These are phyloP conservation scores for Agrochola litura DNA, from an alignment of 2,888 invertebrate genomes.

Conservation along the genomic window DNA sequence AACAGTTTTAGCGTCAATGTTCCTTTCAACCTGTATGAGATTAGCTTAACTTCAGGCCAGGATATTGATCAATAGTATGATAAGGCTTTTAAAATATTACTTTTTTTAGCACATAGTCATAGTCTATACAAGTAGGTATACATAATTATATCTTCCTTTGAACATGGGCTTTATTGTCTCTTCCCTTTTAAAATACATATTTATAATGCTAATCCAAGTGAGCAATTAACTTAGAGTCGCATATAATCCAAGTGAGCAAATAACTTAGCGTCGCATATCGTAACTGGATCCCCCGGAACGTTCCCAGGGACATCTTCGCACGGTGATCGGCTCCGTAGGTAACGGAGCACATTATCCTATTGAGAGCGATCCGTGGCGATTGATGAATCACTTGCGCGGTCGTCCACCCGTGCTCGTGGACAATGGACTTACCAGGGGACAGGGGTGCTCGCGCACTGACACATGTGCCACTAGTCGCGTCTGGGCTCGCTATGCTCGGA, in stretches of 20 bases:
- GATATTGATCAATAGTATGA: not conserved
- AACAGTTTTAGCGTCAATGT: too few species aligned
- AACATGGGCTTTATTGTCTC: not conserved
- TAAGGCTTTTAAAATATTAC: not conserved
- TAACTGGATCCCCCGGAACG: slow-evolving; percentile 19
- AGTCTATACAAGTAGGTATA: not conserved
- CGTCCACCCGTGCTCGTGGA: slow-evolving; percentile 59
- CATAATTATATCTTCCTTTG: not conserved
- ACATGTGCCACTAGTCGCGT: not conserved
- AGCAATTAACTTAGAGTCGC: slow-evolving; percentile 22
- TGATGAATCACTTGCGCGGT: slow-evolving; percentile 63
- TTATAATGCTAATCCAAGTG: not conserved
- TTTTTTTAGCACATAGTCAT: not conserved
- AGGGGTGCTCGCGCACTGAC: slow-evolving; percentile 35
- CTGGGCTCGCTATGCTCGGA: not conserved
- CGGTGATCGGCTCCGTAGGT: slow-evolving; percentile 47
- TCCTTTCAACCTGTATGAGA: too few species aligned
- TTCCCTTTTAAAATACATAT: not conserved
- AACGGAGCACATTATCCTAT: slow-evolving; percentile 63
- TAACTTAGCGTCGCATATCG: slow-evolving; percentile 17
- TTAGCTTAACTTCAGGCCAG: too few species aligned
- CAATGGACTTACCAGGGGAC: too few species aligned
- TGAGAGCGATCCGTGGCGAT: slow-evolving; percentile 56
- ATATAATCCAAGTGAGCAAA: slow-evolving; percentile 5
- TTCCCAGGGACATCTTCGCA: slow-evolving; percentile 61